These are phyloP conservation scores for Microctonus aethiopoides DNA, from an alignment of 2,888 invertebrate species.

Conservation along the genomic window DNA sequence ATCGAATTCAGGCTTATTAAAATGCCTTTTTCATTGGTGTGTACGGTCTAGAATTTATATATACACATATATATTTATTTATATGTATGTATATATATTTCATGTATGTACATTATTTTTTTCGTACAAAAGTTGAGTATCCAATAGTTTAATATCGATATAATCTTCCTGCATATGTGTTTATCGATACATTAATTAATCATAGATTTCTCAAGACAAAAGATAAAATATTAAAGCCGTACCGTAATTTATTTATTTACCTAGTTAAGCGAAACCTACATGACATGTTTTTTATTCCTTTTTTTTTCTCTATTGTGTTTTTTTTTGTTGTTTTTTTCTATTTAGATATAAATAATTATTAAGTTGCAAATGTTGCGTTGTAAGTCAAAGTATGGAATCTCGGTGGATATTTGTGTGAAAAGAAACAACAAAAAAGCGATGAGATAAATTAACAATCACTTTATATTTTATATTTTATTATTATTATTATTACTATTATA, in stretches of 20 bases:
- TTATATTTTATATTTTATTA: neutral
- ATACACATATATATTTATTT: neutral
- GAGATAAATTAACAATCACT: neutral
- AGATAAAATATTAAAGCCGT: slow-evolving; percentile 33
- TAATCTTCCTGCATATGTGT: slow-evolving; percentile 5
- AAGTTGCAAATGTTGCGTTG: slow-evolving; percentile 2
- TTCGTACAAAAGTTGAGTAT: slow-evolving; percentile 5
- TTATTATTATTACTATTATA: no score
- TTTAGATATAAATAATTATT: neutral
- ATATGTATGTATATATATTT: no score
- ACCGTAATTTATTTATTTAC: slow-evolving; percentile 56
- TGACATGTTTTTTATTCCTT: slow-evolving; percentile 50
- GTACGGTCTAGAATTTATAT: slow-evolving; percentile 23
- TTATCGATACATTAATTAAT: slow-evolving; percentile 38
- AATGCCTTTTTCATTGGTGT: slow-evolving; percentile 4
- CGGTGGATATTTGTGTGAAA: slow-evolving; percentile 26
- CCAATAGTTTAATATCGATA: neutral
- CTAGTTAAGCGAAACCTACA: slow-evolving; percentile 52
- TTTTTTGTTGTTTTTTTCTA: slow-evolving; percentile 32
- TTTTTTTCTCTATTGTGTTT: no score
- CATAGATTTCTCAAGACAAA: slow-evolving; percentile 3
- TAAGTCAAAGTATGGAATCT: slow-evolving; percentile 40
- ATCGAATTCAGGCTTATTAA: neutral
- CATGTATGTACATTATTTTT: no score
- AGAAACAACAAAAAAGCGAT: slow-evolving; percentile 22